phyloP scores from a whole-genome alignment of 2,888 invertebrate species.

The Rotaria sp. region DNA sequence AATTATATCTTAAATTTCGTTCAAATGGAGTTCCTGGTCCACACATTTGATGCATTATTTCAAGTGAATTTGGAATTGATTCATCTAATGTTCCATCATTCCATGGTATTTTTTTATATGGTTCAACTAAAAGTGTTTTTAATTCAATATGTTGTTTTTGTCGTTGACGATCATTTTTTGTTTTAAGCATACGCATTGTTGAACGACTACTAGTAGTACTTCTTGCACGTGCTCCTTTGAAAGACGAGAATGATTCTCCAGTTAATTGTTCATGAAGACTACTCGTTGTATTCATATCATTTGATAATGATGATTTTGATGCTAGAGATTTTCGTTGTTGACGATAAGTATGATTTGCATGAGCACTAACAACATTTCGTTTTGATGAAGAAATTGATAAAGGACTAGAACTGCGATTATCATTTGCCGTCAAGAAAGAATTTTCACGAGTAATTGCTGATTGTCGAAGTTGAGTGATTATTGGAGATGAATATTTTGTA shows the following conservation, averaged over 20 bases:
- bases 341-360: background rate
- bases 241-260: background rate
- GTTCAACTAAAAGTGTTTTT: background rate
- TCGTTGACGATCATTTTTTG: background rate
- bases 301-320: background rate
- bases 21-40: conserved; percentile 15
- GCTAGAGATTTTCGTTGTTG: background rate
- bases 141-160: background rate
- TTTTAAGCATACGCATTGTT: background rate
- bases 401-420: background rate
- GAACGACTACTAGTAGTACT: background rate
- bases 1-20: background rate
- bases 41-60: background rate
- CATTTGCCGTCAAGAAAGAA: background rate
- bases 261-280: background rate
- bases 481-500: background rate
- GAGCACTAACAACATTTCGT: background rate
- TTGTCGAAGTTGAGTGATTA: background rate
- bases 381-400: background rate
- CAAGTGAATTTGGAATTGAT: background rate
- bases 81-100: background rate
- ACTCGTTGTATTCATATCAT: background rate
- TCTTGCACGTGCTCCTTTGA: background rate
- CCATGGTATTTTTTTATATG: background rate
- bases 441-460: background rate